phyloP scores from a whole-genome alignment of 2,797 vertebrate species.

The Clarias laeviceps region DNA sequence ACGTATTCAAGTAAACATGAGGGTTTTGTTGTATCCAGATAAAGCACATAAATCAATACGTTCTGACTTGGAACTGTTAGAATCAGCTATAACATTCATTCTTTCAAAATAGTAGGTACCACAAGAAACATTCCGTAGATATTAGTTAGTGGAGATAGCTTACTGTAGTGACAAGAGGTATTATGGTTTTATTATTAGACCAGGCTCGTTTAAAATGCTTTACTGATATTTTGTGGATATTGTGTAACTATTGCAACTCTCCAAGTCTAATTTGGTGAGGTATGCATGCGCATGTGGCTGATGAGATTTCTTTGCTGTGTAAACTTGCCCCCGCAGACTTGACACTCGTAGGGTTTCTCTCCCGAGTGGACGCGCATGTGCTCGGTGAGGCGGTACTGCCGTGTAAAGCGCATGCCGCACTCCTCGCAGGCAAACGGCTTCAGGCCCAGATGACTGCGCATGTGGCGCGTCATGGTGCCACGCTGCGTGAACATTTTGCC shows the following conservation, averaged over 20 bases:
- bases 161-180: constrained; percentile 47
- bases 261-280: constrained; percentile 77
- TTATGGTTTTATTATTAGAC: constrained; percentile 42
- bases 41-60: constrained; percentile 44
- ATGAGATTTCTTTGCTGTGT: constrained; percentile 91
- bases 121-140: constrained; percentile 40
- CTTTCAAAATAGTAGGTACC: constrained; percentile 41
- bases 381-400: constrained; percentile 90
- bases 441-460: constrained; percentile 88
- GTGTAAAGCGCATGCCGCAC: constrained; percentile 89
- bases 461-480: constrained; percentile 90
- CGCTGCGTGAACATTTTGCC: constrained; percentile 91
- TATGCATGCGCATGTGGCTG: constrained; percentile 91
- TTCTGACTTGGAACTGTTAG: constrained; percentile 40
- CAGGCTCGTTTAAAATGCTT: constrained; percentile 33
- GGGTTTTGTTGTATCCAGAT: constrained; percentile 35
- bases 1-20: constrained; percentile 57
- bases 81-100: constrained; percentile 38
- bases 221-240: constrained; percentile 17
- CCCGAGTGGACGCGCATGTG: constrained; percentile 92
- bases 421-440: constrained; percentile 89
- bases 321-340: constrained; percentile 88
- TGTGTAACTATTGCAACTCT: background rate
- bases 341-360: constrained; percentile 90
- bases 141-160: constrained; percentile 26